A percentile compares a stretch with the other conserved stretches of the same genome.
Evolutionary conservation across 1,140 invertebrate genomes (phyloP).

Genomic region (Tyrophagus putrescentiae): DNA sequence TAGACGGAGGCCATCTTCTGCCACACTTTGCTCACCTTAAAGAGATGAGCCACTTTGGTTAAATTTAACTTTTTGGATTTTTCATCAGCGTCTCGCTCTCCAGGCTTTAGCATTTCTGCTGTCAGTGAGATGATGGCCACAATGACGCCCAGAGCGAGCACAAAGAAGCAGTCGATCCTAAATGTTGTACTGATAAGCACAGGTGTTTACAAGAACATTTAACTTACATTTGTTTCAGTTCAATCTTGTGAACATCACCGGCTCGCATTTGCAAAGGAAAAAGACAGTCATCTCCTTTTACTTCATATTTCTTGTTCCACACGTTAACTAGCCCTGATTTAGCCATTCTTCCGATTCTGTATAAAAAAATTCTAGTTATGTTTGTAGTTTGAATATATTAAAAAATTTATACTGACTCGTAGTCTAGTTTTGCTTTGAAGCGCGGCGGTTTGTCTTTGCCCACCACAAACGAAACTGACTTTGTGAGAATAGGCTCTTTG

Average conservation of each 20-base stretch:
- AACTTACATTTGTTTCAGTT: slow-evolving; percentile 74
- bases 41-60: not conserved
- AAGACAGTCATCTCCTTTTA: slow-evolving; percentile 61
- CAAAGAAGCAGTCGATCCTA: slow-evolving; percentile 74
- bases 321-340: slow-evolving; percentile 66
- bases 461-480: slow-evolving; percentile 33
- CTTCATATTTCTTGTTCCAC: slow-evolving; percentile 60
- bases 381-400: not conserved
- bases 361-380: slow-evolving; percentile 6
- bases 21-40: not conserved
- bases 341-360: slow-evolving; percentile 57
- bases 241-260: slow-evolving; percentile 58
- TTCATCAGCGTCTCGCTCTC: not conserved
- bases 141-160: slow-evolving; percentile 50
- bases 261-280: slow-evolving; percentile 38
- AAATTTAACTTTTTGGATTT: not conserved
- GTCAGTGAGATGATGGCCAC: slow-evolving; percentile 18
- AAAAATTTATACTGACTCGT: slow-evolving; percentile 38
- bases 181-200: no score
- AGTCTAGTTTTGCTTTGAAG: slow-evolving; percentile 30
- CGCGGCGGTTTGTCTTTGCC: not conserved
- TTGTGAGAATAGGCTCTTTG: slow-evolving; percentile 56
- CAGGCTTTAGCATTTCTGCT: slow-evolving; percentile 19
- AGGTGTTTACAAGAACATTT: no score
- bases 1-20: not conserved